A percentile compares a stretch with the other conserved stretches of the same genome.
phyloP scores from a whole-genome alignment of 2,797 vertebrate species.

The Sebastes vulpes region DNA sequence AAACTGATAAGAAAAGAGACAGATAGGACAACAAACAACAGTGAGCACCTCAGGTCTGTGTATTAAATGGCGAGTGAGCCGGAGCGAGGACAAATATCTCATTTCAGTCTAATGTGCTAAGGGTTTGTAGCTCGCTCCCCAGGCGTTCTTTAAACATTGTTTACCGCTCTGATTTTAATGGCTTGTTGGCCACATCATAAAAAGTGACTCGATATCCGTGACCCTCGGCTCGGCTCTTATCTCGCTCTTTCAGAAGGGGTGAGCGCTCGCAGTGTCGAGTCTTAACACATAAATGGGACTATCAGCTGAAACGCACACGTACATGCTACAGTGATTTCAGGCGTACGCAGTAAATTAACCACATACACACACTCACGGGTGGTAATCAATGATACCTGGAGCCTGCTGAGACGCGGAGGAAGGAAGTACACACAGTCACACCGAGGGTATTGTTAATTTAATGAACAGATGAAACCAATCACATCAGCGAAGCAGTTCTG shows the following conservation, averaged over 20 bases:
- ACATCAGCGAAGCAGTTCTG: conserved; percentile 38
- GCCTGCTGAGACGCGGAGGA: conserved; percentile 35
- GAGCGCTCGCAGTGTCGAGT: conserved; percentile 25
- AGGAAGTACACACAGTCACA: conserved; percentile 28
- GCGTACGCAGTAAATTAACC: conserved; percentile 46
- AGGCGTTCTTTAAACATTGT: conserved; percentile 71
- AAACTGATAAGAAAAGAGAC: conserved; percentile 58
- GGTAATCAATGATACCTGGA: conserved; percentile 56
- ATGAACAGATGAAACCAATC: conserved; percentile 40
- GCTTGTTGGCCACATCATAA: conserved; percentile 76
- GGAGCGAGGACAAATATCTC: conserved; percentile 67
- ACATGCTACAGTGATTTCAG: conserved; percentile 54
- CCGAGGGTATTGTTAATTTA: conserved; percentile 41
- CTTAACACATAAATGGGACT: conserved; percentile 48
- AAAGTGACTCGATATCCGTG: conserved; percentile 59
- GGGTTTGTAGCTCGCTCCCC: conserved; percentile 55
- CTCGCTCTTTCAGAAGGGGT: conserved; percentile 58
- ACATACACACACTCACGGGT: conserved; percentile 11
- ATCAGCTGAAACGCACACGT: conserved; percentile 55
- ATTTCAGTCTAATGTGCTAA: conserved; percentile 66
- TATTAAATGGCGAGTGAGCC: conserved; percentile 62
- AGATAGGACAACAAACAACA: conserved; percentile 61
- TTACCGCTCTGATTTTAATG: conserved; percentile 79
- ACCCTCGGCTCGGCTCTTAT: conserved; percentile 70
- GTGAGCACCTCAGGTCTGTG: conserved; percentile 48